Evolutionary conservation across 1,140 invertebrate species (phyloP).

Genomic region (Ephestia elutella): DNA sequence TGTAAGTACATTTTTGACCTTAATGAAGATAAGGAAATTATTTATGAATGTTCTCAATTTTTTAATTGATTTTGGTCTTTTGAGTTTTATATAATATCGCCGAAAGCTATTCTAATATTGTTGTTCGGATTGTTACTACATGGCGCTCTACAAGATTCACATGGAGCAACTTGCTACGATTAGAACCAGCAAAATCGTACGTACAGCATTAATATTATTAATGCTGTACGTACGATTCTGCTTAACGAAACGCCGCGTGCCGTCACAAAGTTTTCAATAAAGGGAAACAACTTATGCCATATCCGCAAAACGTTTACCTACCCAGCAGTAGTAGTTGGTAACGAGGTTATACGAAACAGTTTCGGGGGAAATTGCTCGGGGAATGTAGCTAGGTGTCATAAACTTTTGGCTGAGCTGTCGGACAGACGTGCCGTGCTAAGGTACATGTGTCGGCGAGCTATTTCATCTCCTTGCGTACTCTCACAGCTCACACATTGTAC

Average conservation of each 20-base stretch:
- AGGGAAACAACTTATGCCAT: constrained; percentile 42
- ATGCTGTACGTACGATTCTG: too few relatives aligned
- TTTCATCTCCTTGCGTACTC: constrained; percentile 21
- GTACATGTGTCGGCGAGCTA: constrained; percentile 43
- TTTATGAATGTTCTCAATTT: too few relatives aligned
- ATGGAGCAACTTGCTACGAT: background rate
- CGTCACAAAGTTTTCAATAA: constrained; percentile 46
- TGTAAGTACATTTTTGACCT: too few relatives aligned
- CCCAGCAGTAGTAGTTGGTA: constrained; percentile 44
- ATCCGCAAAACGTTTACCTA: constrained; percentile 50
- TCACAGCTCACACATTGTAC: background rate
- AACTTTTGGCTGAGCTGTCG: constrained; percentile 47
- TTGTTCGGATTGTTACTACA: too few relatives aligned
- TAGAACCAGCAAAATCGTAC: background rate
- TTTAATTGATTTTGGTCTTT: too few relatives aligned
- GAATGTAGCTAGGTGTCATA: constrained; percentile 55
- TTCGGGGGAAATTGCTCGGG: constrained; percentile 50
- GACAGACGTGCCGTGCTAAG: constrained; percentile 42
- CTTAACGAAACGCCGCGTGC: constrained; percentile 1
- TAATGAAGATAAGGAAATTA: too few relatives aligned
- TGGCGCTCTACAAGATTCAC: background rate
- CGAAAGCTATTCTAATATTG: too few relatives aligned
- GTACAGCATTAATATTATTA: background rate
- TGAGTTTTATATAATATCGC: too few relatives aligned
- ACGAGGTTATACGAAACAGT: constrained; percentile 59